Base-by-base conservation (phyloP, 2,113 vertebrate genomes). In the Dicaeum eximium region DNA sequence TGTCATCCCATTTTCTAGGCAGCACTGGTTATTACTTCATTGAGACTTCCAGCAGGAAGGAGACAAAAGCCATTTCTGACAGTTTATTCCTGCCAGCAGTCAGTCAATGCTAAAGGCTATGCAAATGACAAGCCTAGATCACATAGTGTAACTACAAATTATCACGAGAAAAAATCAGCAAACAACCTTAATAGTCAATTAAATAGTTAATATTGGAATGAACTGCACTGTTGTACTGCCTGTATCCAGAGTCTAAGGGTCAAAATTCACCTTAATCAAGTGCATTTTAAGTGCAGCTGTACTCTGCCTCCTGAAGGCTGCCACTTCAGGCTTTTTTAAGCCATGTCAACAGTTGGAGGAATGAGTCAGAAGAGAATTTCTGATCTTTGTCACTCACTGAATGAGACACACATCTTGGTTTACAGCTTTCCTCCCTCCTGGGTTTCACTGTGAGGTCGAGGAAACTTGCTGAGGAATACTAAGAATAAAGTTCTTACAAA, bases 161-260 rank as follows among this genome's bases (percentile, higher is more conserved):
- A 88, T 12, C 38, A 72, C 12, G 40, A 38, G n/a, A 56, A 77
- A 73, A 61, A 38, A 28, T 38, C 40, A 25, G 9, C 58, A 73
- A 80, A 83, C 71, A 66, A 10, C 4, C 74, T 80, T 17, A 35
- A 86, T 13, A 85, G 92, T 85, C 92, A 94, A 91, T 86, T 77
- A 19, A 53, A 91, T 35, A 87, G 95, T 94, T 95, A 96, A 91
- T 85, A 88, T 11, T 13, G 24, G 54, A 91, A 83, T 92, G 80
- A 65, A 83, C 80, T 74, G 60, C 50, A 11, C 30, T 47, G 67
- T 18, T 40, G 42, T 51, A 93, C 62, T 75, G 54, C 33, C 23
- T 45, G 50, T 45, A 88, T 62, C 60, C 69, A 90, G 80, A 96
- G 97, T 98, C 97, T 95, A 98, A 98, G 96, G 96, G 96, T 97